Conservation (phyloP, 2,888 invertebrate species). For the Pycnomerus fuliginosus region DNA sequence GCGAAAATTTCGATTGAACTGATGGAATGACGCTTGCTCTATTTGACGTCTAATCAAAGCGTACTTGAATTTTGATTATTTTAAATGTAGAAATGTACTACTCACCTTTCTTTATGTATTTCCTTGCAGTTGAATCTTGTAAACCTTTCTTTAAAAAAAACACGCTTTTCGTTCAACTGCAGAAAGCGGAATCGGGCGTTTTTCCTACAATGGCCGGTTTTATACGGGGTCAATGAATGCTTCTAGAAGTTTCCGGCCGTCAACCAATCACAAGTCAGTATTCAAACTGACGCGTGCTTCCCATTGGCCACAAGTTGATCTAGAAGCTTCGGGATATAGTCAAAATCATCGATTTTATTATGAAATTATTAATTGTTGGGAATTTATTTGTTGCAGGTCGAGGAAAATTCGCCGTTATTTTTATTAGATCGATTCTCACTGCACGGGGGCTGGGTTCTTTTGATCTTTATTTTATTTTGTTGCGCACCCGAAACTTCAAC, state of each 20-base stretch:
- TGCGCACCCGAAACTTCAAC: too few relatives aligned
- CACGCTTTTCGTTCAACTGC: conserved; percentile 35
- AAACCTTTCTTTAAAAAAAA: conserved; percentile 35
- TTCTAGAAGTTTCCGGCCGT: conserved; percentile 47
- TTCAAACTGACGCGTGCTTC: conserved; percentile 5
- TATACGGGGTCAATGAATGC: conserved; percentile 41
- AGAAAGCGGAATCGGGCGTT: conserved; percentile 41
- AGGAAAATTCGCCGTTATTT: too few relatives aligned
- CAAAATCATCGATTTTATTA: conserved; percentile 1
- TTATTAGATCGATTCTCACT: too few relatives aligned
- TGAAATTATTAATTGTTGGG: too few relatives aligned
- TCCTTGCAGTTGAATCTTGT: conserved; percentile 45
- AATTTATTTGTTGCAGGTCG: too few relatives aligned
- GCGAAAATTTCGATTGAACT: too few relatives aligned
- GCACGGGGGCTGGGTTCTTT: too few relatives aligned
- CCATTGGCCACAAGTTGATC: conserved; percentile 28
- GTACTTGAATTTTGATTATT: too few relatives aligned
- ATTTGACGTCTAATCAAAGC: too few relatives aligned
- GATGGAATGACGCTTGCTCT: too few relatives aligned
- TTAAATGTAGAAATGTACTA: conserved; percentile 1
- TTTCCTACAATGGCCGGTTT: conserved; percentile 41
- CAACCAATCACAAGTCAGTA: conserved; percentile 38
- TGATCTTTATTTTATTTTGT: too few relatives aligned
- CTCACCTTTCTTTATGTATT: conserved; percentile 36
- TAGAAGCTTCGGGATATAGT: conserved; percentile 9